These are phyloP conservation scores for Ctenopoma kingsleyae DNA, from an alignment of 2,797 vertebrate species.

Conservation along the genomic window DNA sequence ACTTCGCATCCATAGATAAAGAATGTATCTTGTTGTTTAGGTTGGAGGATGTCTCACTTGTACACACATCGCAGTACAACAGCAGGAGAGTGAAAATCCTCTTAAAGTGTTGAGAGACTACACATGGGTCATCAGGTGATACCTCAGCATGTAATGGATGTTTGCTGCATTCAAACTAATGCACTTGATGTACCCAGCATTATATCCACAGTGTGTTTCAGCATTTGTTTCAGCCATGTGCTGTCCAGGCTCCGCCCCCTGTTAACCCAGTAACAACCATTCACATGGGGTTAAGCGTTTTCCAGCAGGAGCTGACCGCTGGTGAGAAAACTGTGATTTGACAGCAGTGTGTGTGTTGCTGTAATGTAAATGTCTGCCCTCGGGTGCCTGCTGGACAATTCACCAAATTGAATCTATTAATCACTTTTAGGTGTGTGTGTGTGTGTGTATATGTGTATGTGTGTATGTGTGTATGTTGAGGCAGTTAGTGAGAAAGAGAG, in stretches of 20 bases:
- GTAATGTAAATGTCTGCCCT: constrained; percentile 41
- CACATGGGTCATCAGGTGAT: not conserved
- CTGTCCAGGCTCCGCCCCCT: constrained; percentile 15
- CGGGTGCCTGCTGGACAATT: constrained; percentile 25
- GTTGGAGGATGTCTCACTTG: no score
- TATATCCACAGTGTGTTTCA: not conserved
- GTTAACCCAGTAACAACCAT: constrained; percentile 11
- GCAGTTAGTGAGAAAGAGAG: not conserved
- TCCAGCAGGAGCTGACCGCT: not conserved
- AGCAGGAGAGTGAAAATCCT: no score
- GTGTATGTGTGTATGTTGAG: constrained; percentile 12
- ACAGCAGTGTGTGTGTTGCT: constrained; percentile 4
- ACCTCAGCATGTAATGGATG: not conserved
- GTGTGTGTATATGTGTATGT: constrained; percentile 9
- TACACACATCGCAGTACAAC: no score
- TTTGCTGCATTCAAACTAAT: not conserved
- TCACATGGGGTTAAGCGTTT: constrained; percentile 36
- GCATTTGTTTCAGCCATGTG: not conserved
- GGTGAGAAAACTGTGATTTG: constrained; percentile 21
- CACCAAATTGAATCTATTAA: constrained; percentile 60
- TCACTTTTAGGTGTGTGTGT: constrained; percentile 37
- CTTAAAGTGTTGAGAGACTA: not conserved
- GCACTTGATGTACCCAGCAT: not conserved
- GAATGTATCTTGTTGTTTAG: no score
- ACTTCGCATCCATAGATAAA: no score